Evolutionary conservation across 2,888 invertebrate genomes (phyloP).

Genomic region (Rotaria magnacalcarata): DNA sequence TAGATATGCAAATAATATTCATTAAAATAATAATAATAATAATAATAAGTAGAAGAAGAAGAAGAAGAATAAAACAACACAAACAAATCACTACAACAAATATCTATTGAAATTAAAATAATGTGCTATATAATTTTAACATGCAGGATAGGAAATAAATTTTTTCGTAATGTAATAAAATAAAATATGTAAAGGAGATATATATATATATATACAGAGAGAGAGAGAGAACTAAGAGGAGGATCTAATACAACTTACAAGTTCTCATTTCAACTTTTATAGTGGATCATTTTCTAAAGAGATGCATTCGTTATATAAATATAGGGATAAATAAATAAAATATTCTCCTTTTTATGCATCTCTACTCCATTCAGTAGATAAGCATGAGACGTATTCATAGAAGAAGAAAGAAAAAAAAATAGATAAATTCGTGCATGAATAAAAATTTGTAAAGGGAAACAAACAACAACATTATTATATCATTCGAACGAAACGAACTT

Average conservation of each 20-base stretch:
- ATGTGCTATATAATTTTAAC: background rate
- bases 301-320: background rate
- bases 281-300: constrained; percentile 2
- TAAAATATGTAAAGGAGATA: no score
- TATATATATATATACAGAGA: background rate
- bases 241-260: background rate
- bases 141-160: background rate
- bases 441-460: background rate
- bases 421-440: background rate
- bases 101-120: background rate
- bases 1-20: no score
- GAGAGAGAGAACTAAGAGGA: background rate
- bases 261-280: background rate
- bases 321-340: no score
- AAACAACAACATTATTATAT: background rate
- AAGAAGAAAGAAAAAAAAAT: background rate
- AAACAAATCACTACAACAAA: background rate
- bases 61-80: background rate
- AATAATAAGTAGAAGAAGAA: no score
- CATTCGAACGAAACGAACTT: background rate
- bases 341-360: background rate
- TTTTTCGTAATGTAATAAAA: no score
- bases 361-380: background rate
- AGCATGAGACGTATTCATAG: background rate
- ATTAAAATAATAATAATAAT: background rate